Base-by-base conservation (phyloP, 2,888 invertebrate genomes). In the Acanthosepion pharaonis region DNA sequence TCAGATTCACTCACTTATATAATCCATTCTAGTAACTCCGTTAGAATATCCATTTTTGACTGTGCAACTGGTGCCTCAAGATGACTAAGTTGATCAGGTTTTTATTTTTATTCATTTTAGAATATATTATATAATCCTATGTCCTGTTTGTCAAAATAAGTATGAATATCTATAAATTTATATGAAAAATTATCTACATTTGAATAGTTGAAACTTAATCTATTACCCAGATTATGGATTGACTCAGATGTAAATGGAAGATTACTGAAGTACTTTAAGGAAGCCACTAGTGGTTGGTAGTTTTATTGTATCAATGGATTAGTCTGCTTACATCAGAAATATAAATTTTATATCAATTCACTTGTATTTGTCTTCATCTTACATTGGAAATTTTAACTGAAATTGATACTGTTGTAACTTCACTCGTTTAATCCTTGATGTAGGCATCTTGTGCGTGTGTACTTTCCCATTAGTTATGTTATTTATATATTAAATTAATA, bases 161-260 rank as follows among this genome's bases (percentile, higher is more conserved):
- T 78, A 78, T 78, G n/a, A 78, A 33, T n/a, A n/a, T n/a, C 11
- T 78, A 78, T 33, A 5, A n/a, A n/a, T 78, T 78, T 33, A 78
- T 78, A 78, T n/a, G 11, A 28, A n/a, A 78, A 78, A 23, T 18
- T n/a, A 78, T n/a, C 78, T 78, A 0, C 15, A n/a, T 78, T 78
- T 78, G n/a, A 78, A 78, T 78, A n/a, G n/a, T 9, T 78, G n/a
- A 78, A n/a, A 78, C 78, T 78, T 78, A 78, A 78, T 78, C n/a
- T 18, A 78, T n/a, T 78, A 23, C 78, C n/a, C 33, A 78, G 78
- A 78, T 78, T 78, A 78, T 78, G 23, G n/a, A 78, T 78, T 78
- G 9, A 78, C n/a, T 78, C n/a, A 25, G 59, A 59, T 78, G n/a
- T n/a, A 78, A 15, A 11, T 9, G n/a, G 11, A 33, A n/a, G 78